phyloP scores from a whole-genome alignment of 2,797 vertebrate genomes.

The Remorina albescens region DNA sequence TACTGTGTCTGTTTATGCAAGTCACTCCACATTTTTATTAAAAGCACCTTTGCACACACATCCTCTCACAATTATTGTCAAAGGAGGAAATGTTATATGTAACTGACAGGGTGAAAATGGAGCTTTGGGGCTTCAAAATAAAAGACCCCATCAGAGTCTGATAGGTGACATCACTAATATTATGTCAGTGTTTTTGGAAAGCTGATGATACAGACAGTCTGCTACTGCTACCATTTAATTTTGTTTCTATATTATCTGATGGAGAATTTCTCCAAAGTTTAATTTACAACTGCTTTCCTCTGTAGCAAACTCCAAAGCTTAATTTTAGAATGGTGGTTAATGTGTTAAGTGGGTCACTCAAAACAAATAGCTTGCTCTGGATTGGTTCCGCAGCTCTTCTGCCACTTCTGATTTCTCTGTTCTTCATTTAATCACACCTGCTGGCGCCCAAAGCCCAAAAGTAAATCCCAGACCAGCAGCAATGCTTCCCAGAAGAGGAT shows the following conservation, averaged over 20 bases:
- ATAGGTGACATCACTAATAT: background rate
- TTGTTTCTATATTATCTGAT: slow-evolving; percentile 10
- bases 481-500: slow-evolving; percentile 43
- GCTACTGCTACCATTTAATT: slow-evolving; percentile 1
- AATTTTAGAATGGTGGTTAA: slow-evolving; percentile 51
- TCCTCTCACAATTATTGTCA: background rate
- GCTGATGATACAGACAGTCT: slow-evolving; percentile 8
- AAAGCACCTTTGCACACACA: background rate
- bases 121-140: background rate
- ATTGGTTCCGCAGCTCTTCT: slow-evolving; percentile 43
- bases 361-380: slow-evolving; percentile 30
- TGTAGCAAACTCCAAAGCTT: slow-evolving; percentile 27
- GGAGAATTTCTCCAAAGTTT: slow-evolving; percentile 9
- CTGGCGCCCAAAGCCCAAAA: slow-evolving; percentile 51
- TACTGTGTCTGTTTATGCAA: background rate
- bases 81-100: background rate
- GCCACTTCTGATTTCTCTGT: slow-evolving; percentile 53
- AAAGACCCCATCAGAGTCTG: background rate
- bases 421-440: slow-evolving; percentile 62
- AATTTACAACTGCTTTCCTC: slow-evolving; percentile 23
- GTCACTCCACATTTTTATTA: background rate
- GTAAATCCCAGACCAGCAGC: slow-evolving; percentile 44
- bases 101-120: background rate
- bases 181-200: background rate
- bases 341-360: slow-evolving; percentile 64